A percentile compares a stretch with the other conserved stretches of the same genome.
These are phyloP conservation scores for Aphis gossypii DNA, from an alignment of 1,140 invertebrate species.

Conservation along the genomic window DNA sequence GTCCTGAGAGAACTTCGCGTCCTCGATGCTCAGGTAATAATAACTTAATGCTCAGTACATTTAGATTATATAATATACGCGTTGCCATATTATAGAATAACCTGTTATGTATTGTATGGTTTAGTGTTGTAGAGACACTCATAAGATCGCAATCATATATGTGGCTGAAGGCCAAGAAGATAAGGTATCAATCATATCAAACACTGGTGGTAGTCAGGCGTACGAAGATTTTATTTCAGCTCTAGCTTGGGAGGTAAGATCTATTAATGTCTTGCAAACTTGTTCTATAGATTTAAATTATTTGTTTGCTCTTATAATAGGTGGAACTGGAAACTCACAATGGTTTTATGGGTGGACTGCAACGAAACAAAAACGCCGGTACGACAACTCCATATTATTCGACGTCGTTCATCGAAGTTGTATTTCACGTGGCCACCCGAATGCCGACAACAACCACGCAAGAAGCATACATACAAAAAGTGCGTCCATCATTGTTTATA, in stretches of 20 bases:
- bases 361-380: conserved; percentile 88
- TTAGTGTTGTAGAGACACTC: conserved; percentile 88
- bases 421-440: conserved; percentile 97
- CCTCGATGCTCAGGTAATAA: conserved; percentile 81
- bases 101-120: conserved; percentile 57
- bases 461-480: conserved; percentile 90
- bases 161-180: conserved; percentile 97
- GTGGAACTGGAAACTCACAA: conserved; percentile 93
- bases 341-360: conserved; percentile 94
- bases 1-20: conserved; percentile 90
- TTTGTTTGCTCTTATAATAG: conserved; percentile 62
- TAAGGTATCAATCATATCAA: conserved; percentile 86
- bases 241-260: conserved; percentile 89
- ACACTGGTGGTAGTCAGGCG: conserved; percentile 78
- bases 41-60: not conserved
- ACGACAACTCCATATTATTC: conserved; percentile 94
- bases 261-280: not conserved
- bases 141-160: conserved; percentile 99
- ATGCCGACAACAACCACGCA: conserved; percentile 86
- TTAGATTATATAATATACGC: not conserved
- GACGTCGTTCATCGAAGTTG: conserved; percentile 83
- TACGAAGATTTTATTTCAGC: conserved; percentile 95
- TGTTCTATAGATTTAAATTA: not conserved
- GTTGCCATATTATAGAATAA: not conserved
- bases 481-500: conserved; percentile 62